Conservation (phyloP, 2,797 vertebrate genomes). For the Cryptoprocta ferox region DNA sequence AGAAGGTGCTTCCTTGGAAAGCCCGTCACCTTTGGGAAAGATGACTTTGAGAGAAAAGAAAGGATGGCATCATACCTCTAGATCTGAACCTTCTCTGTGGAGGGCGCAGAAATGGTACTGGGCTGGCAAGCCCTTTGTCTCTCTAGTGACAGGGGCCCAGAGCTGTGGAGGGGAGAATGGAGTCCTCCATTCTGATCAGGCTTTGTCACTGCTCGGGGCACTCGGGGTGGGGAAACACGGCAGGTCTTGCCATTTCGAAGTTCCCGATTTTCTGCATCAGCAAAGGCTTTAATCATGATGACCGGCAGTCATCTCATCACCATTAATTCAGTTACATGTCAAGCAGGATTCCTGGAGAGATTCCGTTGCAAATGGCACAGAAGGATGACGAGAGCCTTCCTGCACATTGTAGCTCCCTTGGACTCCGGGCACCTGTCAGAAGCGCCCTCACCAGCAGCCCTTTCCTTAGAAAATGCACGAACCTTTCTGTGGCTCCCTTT, state of each 20-base stretch:
- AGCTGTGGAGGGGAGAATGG: not conserved
- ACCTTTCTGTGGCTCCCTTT: not conserved
- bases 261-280: slow-evolving; percentile 39
- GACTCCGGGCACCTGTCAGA: not conserved
- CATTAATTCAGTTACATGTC: not conserved
- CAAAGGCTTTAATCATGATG: not conserved
- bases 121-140: not conserved
- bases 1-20: not conserved
- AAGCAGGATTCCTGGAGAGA: slow-evolving; percentile 36
- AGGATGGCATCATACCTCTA: not conserved
- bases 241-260: not conserved
- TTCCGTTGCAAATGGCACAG: not conserved
- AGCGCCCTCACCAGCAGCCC: fast-evolving
- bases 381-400: not conserved
- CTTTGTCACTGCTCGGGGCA: fast-evolving
- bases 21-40: not conserved
- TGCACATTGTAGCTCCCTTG: not conserved
- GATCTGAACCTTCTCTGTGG: not conserved
- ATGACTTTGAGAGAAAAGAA: not conserved
- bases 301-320: not conserved
- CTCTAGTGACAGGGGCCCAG: not conserved
- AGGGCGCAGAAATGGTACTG: not conserved
- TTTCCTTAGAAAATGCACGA: not conserved
- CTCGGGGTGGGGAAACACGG: not conserved
- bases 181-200: not conserved